Evolutionary conservation across 2,888 invertebrate species (phyloP).

Genomic region (Yponomeuta plumbellus): DNA sequence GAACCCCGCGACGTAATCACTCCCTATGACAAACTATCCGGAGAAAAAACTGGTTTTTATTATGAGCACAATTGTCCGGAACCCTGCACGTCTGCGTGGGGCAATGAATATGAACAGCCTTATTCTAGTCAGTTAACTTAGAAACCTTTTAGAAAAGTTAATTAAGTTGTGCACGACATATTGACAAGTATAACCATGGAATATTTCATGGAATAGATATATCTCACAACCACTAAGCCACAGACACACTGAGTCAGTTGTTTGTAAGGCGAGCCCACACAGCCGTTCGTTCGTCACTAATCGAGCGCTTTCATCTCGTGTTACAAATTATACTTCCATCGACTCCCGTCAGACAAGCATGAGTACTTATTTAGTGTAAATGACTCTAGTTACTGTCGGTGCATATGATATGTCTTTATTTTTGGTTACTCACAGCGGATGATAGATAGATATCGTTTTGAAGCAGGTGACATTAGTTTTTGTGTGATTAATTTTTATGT

Average conservation of each 20-base stretch:
- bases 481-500: background rate
- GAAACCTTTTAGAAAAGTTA: too few relatives aligned
- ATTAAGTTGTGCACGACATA: too few relatives aligned
- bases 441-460: too few relatives aligned
- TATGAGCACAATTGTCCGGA: background rate
- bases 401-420: background rate
- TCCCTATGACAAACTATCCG: background rate
- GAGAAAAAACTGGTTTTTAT: background rate
- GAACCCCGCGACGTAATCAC: background rate
- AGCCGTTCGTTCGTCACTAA: constrained; percentile 18
- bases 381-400: background rate
- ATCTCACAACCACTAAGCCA: too few relatives aligned
- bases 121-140: too few relatives aligned
- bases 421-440: too few relatives aligned
- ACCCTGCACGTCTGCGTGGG: background rate
- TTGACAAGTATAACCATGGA: too few relatives aligned
- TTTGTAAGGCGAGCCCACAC: constrained; percentile 17
- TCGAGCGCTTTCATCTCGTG: constrained; percentile 30
- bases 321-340: constrained; percentile 53
- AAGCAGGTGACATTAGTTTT: background rate
- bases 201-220: too few relatives aligned
- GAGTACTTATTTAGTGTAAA: constrained; percentile 27
- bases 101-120: too few relatives aligned
- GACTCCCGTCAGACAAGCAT: constrained; percentile 26
- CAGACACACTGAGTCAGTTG: background rate